Evolutionary conservation across 1,140 invertebrate species (phyloP).

Genomic region (Drepana arcuata): DNA sequence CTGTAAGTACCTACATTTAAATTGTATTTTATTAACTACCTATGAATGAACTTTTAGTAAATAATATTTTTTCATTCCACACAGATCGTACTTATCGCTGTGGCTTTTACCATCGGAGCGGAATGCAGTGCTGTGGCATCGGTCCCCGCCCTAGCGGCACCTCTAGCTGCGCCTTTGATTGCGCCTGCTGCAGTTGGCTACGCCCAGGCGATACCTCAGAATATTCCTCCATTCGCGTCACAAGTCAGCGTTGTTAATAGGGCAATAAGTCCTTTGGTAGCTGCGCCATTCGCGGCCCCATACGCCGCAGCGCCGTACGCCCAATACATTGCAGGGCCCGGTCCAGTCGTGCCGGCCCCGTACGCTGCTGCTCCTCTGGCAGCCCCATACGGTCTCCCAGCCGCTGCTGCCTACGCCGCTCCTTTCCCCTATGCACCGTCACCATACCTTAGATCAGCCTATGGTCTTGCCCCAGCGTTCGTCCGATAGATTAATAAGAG

Average conservation of each 20-base stretch:
- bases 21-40: conserved; percentile 23
- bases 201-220: conserved; percentile 67
- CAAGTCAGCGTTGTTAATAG: conserved; percentile 69
- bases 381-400: conserved; percentile 22
- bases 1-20: conserved; percentile 35
- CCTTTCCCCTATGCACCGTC: conserved; percentile 36
- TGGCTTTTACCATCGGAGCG: conserved; percentile 41
- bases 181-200: conserved; percentile 51
- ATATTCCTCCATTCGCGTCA: conserved; percentile 70
- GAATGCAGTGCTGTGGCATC: conserved; percentile 54
- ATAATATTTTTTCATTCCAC: conserved; percentile 1
- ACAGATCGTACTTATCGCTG: conserved; percentile 58
- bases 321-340: conserved; percentile 6
- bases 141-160: conserved; percentile 13
- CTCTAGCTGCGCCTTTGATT: conserved; percentile 37
- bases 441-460: conserved; percentile 34
- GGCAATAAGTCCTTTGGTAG: conserved; percentile 42
- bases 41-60: not conserved
- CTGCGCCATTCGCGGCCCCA: conserved; percentile 24
- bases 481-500: conserved; percentile 61
- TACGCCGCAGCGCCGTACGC: conserved; percentile 21
- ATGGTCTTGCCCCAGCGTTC: conserved; percentile 43
- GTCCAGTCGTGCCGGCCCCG: conserved; percentile 11
- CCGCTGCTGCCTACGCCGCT: conserved; percentile 30
- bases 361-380: conserved; percentile 22